Conservation (phyloP, 2,797 vertebrate genomes). For the Paguma larvata region DNA sequence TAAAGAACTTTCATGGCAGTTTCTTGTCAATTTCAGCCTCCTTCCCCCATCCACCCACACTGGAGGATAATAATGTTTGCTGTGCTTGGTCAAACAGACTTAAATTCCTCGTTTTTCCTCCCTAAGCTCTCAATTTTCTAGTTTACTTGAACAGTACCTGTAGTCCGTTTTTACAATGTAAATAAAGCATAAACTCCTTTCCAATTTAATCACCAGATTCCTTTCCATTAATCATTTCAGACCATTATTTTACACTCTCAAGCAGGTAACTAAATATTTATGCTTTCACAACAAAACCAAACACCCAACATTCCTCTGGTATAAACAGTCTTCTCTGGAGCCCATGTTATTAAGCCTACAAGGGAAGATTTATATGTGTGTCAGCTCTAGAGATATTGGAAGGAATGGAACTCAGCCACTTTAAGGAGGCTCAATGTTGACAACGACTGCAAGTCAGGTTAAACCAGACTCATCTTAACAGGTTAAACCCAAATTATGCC, state of each 20-base stretch:
- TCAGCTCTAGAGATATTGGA: not conserved
- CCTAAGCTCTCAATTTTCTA: not conserved
- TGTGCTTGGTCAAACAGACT: not conserved
- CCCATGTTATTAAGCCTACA: not conserved
- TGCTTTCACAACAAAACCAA: not conserved
- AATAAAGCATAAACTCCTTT: conserved; percentile 39
- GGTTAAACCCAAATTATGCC: not conserved
- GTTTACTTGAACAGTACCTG: not conserved
- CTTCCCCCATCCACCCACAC: not conserved
- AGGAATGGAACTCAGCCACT: not conserved
- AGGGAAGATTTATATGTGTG: not conserved
- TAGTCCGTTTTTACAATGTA: not conserved
- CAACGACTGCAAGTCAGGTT: not conserved
- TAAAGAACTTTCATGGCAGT: not conserved
- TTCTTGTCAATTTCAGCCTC: not conserved
- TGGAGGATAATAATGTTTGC: not conserved
- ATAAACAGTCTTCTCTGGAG: not conserved
- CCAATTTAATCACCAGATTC: not conserved
- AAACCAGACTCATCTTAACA: not conserved
- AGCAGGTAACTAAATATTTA: conserved; percentile 11
- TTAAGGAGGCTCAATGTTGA: not conserved
- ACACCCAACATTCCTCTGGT: not conserved
- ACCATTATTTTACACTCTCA: conserved; percentile 38
- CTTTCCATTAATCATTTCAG: conserved; percentile 26
- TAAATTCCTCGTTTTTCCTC: not conserved